phyloP scores from a whole-genome alignment of 2,797 vertebrate genomes.

The Sebastes wilsoni region DNA sequence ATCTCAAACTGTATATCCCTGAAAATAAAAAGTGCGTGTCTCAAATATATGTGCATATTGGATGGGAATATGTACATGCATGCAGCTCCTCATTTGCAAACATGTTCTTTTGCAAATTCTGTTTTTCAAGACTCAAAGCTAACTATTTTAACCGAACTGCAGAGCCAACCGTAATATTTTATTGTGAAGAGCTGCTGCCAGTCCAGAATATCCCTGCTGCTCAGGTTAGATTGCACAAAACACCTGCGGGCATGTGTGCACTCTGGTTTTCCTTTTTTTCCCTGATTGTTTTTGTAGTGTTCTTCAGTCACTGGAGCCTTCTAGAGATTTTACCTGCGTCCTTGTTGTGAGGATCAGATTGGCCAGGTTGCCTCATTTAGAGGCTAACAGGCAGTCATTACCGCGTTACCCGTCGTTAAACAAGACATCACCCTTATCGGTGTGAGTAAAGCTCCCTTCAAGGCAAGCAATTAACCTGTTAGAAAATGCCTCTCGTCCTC shows the following conservation, averaged over 20 bases:
- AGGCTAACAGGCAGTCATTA: constrained; percentile 33
- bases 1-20: background rate
- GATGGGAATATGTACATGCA: background rate
- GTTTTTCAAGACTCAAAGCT: background rate
- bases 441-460: constrained; percentile 50
- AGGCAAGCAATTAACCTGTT: constrained; percentile 66
- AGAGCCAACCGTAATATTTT: background rate
- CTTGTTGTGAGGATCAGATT: constrained; percentile 21
- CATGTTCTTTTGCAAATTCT: accelerated
- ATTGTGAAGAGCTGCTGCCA: background rate
- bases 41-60: background rate
- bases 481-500: constrained; percentile 26
- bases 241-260: constrained; percentile 1
- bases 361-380: constrained; percentile 39
- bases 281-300: constrained; percentile 2
- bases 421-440: constrained; percentile 44
- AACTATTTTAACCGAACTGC: background rate
- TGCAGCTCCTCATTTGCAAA: too few relatives aligned
- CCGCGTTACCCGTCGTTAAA: constrained; percentile 14
- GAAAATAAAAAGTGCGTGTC: constrained; percentile 3
- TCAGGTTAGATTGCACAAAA: background rate
- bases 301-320: constrained; percentile 1
- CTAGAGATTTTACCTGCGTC: constrained; percentile 6
- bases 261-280: background rate
- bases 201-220: constrained; percentile 4